Conservation (phyloP, 2,888 invertebrate species). For the Cryptosula pallasiana region DNA sequence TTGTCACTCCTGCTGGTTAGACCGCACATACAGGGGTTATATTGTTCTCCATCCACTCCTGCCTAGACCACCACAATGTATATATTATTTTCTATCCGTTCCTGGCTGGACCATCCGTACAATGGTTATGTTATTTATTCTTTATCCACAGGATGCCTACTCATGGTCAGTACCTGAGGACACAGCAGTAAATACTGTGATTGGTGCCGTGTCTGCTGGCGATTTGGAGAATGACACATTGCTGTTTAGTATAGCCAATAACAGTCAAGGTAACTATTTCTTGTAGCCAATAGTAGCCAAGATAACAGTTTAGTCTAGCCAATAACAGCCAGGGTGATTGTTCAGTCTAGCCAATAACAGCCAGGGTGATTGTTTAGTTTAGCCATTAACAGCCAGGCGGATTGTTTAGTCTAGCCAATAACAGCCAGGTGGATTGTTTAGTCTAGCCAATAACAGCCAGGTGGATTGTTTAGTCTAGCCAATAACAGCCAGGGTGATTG, state of each 20-base stretch:
- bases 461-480: background rate
- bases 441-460: too few relatives aligned
- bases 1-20: too few relatives aligned
- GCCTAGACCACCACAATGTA: too few relatives aligned
- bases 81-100: too few relatives aligned
- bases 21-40: too few relatives aligned
- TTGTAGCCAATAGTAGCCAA: background rate
- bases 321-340: background rate
- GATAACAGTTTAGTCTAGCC: background rate
- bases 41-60: too few relatives aligned
- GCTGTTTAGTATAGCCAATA: slow-evolving; percentile 8
- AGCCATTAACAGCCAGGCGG: background rate
- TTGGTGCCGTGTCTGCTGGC: background rate
- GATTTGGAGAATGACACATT: slow-evolving; percentile 15
- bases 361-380: background rate
- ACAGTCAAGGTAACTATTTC: background rate
- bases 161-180: background rate
- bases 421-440: background rate
- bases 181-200: background rate
- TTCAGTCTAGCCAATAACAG: background rate
- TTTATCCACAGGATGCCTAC: slow-evolving; percentile 1
- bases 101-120: too few relatives aligned
- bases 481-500: background rate
- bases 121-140: too few relatives aligned
- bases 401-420: background rate